Evolutionary conservation across 2,113 vertebrate species (phyloP).

Genomic region (Scalopus aquaticus): DNA sequence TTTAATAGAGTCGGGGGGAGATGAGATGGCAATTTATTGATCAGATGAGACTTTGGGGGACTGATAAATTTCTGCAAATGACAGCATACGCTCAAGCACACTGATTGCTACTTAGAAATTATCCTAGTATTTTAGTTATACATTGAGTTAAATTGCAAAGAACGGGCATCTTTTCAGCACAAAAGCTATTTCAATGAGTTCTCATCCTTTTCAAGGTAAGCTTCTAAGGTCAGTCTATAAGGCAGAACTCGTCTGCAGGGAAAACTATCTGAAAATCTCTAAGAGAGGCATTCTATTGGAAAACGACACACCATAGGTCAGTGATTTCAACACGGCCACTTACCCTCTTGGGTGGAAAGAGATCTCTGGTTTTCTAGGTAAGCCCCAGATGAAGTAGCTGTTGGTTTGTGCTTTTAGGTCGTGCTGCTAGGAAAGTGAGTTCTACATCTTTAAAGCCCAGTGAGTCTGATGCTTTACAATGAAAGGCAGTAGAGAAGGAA

Average conservation of each 20-base stretch:
- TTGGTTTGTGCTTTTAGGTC: not conserved
- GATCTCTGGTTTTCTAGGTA: not conserved
- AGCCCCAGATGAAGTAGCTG: not conserved
- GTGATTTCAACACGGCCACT: not conserved
- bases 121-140: not conserved
- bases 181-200: not conserved
- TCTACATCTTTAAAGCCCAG: not conserved
- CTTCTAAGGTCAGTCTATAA: not conserved
- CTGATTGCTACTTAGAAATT: not conserved
- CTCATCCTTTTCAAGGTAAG: not conserved
- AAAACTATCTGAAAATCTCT: not conserved
- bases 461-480: not conserved
- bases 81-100: not conserved
- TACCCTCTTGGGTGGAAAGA: not conserved
- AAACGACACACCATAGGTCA: not conserved
- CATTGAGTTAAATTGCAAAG: not conserved
- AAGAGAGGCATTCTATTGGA: not conserved
- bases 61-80: slow-evolving; percentile 58
- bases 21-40: slow-evolving; percentile 51
- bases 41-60: slow-evolving; percentile 21
- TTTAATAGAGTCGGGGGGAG: not conserved
- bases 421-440: not conserved
- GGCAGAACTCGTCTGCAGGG: not conserved
- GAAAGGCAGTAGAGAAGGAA: not conserved
- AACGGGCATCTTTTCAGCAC: not conserved